phyloP scores from a whole-genome alignment of 1,140 invertebrate species.

The Eriosoma lanigerum region DNA sequence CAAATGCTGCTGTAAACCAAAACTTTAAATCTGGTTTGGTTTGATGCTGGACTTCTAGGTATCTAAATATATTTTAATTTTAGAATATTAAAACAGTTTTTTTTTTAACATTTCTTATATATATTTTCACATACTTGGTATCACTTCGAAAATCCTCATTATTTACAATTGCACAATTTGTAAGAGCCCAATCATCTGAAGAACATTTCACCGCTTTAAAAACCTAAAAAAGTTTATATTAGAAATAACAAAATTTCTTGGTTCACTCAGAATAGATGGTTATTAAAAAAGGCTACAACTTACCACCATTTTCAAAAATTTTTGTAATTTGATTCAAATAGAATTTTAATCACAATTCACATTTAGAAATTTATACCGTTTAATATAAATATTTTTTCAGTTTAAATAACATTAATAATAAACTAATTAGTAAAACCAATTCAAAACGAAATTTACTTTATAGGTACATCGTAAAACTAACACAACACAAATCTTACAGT shows the following conservation, averaged over 20 bases:
- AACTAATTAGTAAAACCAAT: too few species aligned
- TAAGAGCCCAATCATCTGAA: conserved; percentile 33
- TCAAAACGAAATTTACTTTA: too few species aligned
- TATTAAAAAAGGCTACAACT: too few species aligned
- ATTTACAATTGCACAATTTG: conserved; percentile 31
- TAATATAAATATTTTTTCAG: neutral
- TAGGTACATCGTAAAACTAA: too few species aligned
- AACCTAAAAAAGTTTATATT: neutral
- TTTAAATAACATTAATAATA: neutral
- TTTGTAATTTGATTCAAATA: neutral
- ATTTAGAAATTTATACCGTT: too few species aligned
- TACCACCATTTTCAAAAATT: conserved; percentile 8
- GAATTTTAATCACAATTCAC: neutral
- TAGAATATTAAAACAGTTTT: neutral
- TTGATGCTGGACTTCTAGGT: conserved; percentile 38
- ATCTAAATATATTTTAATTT: conserved; percentile 32
- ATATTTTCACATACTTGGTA: conserved; percentile 20
- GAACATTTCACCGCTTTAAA: conserved; percentile 23
- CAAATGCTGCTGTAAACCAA: conserved; percentile 13
- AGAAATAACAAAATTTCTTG: too few species aligned
- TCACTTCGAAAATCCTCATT: conserved; percentile 20
- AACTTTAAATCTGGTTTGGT: conserved; percentile 19
- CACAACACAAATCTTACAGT: too few species aligned
- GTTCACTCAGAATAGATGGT: too few species aligned
- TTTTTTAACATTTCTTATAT: too few species aligned